These are phyloP conservation scores for Allolobophora icterica DNA, from an alignment of 2,888 invertebrate species.

Conservation along the genomic window DNA sequence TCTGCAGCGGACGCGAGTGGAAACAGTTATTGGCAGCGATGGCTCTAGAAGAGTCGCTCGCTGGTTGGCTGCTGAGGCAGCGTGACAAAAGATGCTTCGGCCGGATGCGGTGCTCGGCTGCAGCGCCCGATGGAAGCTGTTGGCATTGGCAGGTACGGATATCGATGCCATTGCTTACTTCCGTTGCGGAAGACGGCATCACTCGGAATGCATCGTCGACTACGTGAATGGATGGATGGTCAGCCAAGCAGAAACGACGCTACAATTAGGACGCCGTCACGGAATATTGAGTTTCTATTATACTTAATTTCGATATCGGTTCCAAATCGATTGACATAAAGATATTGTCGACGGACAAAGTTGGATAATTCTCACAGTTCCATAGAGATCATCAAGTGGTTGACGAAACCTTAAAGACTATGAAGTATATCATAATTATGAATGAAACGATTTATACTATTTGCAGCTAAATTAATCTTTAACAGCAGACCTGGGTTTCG, in stretches of 20 bases:
- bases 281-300: not conserved
- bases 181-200: slow-evolving; percentile 17
- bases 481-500: not conserved
- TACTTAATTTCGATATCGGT: not conserved
- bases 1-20: not conserved
- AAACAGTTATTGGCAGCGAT: slow-evolving; percentile 20
- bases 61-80: slow-evolving; percentile 22
- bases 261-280: not conserved
- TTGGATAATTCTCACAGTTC: not conserved
- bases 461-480: no score
- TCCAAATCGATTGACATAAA: not conserved
- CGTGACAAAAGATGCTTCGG: not conserved
- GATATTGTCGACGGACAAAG: not conserved
- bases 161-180: slow-evolving; percentile 17
- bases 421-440: not conserved
- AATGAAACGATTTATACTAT: not conserved
- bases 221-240: no score
- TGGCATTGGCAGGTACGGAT: not conserved
- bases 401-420: not conserved
- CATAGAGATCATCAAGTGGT: not conserved
- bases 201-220: not conserved
- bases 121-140: not conserved
- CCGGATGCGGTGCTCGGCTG: not conserved
- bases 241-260: not conserved
- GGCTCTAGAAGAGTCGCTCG: not conserved